phyloP scores from a whole-genome alignment of 1,140 invertebrate species.

The Phenacoccus solenopsis region DNA sequence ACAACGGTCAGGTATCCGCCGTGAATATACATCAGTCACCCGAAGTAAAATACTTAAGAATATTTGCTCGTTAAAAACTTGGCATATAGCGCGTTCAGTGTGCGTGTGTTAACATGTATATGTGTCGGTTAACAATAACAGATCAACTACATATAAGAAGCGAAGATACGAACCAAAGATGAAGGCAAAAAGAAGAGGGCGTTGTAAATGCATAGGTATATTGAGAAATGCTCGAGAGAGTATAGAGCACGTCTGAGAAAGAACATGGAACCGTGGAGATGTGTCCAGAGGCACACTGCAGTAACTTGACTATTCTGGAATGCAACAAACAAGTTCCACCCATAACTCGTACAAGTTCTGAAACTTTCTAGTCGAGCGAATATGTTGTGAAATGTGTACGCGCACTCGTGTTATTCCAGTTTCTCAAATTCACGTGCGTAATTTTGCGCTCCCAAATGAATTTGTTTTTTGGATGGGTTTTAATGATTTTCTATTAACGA shows the following conservation, averaged over 20 bases:
- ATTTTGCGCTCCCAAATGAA: no score
- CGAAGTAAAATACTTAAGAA: neutral
- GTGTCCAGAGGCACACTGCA: neutral
- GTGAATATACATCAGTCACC: no score
- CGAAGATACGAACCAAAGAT: neutral
- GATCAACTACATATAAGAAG: neutral
- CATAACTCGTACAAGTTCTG: neutral
- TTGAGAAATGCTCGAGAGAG: neutral
- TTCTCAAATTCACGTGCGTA: no score
- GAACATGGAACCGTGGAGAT: neutral
- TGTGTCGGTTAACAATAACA: neutral
- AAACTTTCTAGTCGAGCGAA: conserved; percentile 3
- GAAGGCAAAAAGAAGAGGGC: neutral
- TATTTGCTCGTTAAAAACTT: neutral
- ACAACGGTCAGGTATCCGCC: no score
- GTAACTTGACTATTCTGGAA: neutral
- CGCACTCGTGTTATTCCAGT: no score
- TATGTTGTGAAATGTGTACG: no score
- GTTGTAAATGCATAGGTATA: neutral
- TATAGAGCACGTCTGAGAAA: neutral
- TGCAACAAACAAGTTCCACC: neutral
- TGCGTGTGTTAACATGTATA: neutral
- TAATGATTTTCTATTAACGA: no score
- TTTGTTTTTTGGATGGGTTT: no score
- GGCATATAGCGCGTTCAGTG: neutral